A percentile compares a stretch with the other conserved stretches of the same genome.
Evolutionary conservation across 2,888 invertebrate genomes (phyloP).

Genomic region (Ischnura elegans): DNA sequence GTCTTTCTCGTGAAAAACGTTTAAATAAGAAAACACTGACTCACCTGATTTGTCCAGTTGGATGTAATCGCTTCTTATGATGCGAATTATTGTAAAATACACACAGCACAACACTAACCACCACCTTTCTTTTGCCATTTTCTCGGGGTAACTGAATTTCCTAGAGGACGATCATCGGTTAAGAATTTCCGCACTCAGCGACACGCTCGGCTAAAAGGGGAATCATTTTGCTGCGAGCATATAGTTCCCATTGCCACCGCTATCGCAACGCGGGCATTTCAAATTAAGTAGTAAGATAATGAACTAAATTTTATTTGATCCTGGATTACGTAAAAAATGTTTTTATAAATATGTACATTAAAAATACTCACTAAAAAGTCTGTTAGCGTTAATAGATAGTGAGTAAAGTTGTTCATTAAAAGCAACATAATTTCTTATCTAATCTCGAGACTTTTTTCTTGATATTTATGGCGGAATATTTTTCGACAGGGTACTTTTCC

Average conservation of each 20-base stretch:
- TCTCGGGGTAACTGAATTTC: conserved; percentile 71
- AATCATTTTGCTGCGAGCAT: background rate
- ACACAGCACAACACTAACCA: conserved; percentile 71
- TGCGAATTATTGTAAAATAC: conserved; percentile 71
- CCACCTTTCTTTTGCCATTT: conserved; percentile 71
- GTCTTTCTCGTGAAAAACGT: background rate
- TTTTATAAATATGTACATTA: too few species aligned
- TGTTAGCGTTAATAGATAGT: too few species aligned
- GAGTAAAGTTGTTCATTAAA: too few species aligned
- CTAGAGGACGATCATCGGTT: background rate
- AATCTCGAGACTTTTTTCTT: too few species aligned
- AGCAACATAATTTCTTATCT: too few species aligned
- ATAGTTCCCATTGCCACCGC: background rate
- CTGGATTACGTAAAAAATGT: too few species aligned
- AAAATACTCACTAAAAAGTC: too few species aligned
- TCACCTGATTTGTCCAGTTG: conserved; percentile 70
- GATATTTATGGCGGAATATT: too few species aligned
- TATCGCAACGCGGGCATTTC: background rate
- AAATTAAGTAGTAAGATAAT: background rate
- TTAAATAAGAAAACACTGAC: background rate
- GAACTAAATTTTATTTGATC: too few species aligned
- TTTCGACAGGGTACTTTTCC: too few species aligned
- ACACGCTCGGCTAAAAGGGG: background rate
- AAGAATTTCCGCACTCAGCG: background rate
- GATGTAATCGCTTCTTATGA: conserved; percentile 71